Conservation (phyloP, 2,797 vertebrate genomes). For the Erpetoichthys calabaricus region DNA sequence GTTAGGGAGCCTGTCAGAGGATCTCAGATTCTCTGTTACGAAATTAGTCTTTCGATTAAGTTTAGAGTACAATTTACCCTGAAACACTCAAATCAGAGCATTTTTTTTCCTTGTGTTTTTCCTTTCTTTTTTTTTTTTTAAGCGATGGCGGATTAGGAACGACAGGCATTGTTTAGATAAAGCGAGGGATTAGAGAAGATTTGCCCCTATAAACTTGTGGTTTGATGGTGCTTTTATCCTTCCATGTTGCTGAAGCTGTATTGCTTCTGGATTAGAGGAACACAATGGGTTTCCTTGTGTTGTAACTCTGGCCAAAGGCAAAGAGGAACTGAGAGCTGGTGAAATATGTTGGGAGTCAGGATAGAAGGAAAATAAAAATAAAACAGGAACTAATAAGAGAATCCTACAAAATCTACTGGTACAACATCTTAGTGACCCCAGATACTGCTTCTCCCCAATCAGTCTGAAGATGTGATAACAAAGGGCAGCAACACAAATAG, state of each 20-base stretch:
- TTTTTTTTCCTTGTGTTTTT: constrained; percentile 70
- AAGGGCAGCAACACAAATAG: too few species aligned
- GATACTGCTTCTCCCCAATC: too few species aligned
- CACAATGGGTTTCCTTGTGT: constrained; percentile 98
- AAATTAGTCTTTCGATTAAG: constrained; percentile 96
- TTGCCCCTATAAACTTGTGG: constrained; percentile 95
- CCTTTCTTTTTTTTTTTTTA: constrained; percentile 45
- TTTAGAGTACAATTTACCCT: constrained; percentile 78
- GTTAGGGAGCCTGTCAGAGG: constrained; percentile 80
- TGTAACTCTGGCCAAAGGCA: constrained; percentile 70
- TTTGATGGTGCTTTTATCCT: constrained; percentile 99
- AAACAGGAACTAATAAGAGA: too few species aligned
- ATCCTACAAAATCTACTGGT: too few species aligned
- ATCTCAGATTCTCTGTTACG: constrained; percentile 84
- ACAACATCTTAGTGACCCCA: too few species aligned
- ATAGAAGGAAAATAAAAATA: too few species aligned
- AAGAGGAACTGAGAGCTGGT: constrained; percentile 54
- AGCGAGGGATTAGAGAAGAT: constrained; percentile 98
- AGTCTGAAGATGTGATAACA: too few species aligned
- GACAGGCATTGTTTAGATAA: constrained; percentile 94
- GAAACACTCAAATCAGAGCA: constrained; percentile 81
- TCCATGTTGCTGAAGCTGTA: constrained; percentile 94
- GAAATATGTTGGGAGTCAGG: constrained; percentile 50
- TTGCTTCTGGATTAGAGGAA: constrained; percentile 91
- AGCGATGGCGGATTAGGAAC: constrained; percentile 61